Percentiles rank a stretch among this genome's conserved stretches.
Conservation (phyloP, 2,113 vertebrate genomes). For the Myxocyprinus asiaticus region DNA sequence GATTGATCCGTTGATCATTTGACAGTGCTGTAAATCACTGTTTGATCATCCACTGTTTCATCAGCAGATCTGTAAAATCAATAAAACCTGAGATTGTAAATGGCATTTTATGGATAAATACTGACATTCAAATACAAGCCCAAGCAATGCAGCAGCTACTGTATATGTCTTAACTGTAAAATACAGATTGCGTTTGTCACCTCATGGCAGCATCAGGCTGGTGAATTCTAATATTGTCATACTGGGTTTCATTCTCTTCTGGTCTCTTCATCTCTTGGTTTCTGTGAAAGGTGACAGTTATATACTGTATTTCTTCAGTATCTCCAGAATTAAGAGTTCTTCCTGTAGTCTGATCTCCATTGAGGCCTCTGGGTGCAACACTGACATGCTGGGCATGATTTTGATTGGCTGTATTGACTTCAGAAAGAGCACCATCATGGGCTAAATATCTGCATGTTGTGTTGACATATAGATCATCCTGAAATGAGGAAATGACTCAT, state of each 20-base stretch:
- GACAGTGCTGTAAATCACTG: constrained; percentile 10
- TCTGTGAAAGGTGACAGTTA: background rate
- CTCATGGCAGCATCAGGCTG: background rate
- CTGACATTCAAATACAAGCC: background rate
- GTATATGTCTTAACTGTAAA: background rate
- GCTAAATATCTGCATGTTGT: background rate
- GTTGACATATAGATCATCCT: constrained; percentile 6
- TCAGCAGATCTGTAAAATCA: constrained; percentile 15
- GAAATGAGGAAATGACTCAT: background rate
- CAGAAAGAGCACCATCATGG: background rate
- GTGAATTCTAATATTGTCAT: background rate
- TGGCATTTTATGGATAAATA: background rate
- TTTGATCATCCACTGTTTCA: background rate
- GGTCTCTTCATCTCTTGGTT: background rate
- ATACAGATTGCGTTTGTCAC: background rate
- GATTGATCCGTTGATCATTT: background rate
- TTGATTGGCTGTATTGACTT: background rate
- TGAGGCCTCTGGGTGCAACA: background rate
- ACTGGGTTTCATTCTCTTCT: background rate
- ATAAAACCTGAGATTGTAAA: background rate
- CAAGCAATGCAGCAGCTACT: background rate
- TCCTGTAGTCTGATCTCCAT: background rate
- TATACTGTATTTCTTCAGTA: background rate
- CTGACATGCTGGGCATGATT: background rate
- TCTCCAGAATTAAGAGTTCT: background rate